Base-by-base conservation (phyloP, 2,797 vertebrate genomes). In the Arctocebus calabarensis region DNA sequence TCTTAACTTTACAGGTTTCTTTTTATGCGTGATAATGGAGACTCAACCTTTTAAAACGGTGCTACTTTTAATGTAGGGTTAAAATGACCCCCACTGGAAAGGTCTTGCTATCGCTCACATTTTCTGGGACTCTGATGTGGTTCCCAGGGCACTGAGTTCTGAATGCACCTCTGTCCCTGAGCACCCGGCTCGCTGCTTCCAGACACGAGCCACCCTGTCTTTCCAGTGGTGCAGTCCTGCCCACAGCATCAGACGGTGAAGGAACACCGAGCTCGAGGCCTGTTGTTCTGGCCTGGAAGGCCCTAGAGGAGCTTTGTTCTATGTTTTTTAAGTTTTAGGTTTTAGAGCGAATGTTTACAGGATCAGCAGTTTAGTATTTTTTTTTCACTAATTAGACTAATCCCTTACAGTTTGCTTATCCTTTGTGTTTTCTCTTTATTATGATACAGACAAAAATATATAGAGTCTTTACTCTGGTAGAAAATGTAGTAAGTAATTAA, bases 311-410 rank as follows among this genome's bases (percentile, higher is more conserved):
- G 95, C 95, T 98, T 97, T 97, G 92, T 92, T 96, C 96, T 96
- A 96, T 96, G 94, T 96, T 97, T 97, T 96, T 98, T 98, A 96
- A 96, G 94, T 97, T 97, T 95, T 93, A 93, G 89, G 92, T 96
- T 96, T 96, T 97, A 94, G 97, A 96, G 83, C 0, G 48, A 94
- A 77, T 94, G 91, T 96, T 96, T 97, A 97, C 96, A 96, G 81
- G 96, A 96, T 97, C 94, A 96, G 93, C 95, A 97, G 95, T 96
- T 94, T 94, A 95, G 84, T 94, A 93, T 94, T 94, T 89, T 95
- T 95, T 95, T 96, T 95, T 92, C 93, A 95, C 94, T 97, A 96
- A 97, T 97, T 97, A 97, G 87, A 93, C 81, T 95, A 97, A 97
- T 94, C 86, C 91, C 71, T 96, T 92, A 86, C 92, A 96, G 92